phyloP scores from a whole-genome alignment of 2,888 invertebrate species.

The Pachymerium ferrugineum region DNA sequence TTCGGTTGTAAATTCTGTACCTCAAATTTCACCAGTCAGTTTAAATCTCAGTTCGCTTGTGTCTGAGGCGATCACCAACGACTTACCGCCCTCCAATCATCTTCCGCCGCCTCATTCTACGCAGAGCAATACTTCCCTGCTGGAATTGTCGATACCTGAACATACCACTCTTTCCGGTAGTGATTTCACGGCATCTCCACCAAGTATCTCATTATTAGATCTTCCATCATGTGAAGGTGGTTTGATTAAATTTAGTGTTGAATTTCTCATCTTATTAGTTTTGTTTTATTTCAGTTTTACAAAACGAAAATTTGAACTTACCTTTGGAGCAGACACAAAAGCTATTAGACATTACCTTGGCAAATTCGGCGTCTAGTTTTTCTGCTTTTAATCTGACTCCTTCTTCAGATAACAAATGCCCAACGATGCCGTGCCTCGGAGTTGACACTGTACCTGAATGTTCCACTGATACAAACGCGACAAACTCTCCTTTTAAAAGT shows the following conservation, averaged over 20 bases:
- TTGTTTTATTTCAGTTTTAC: not conserved
- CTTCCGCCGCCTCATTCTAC: not conserved
- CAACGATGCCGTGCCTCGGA: slow-evolving; percentile 7
- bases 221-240: slow-evolving; percentile 33
- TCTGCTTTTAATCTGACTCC: slow-evolving; percentile 37
- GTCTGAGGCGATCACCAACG: not conserved
- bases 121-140: not conserved
- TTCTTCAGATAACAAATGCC: not conserved
- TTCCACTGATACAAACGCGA: not conserved
- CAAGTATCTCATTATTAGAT: slow-evolving; percentile 36
- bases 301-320: slow-evolving; percentile 34
- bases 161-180: not conserved
- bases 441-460: slow-evolving; percentile 2
- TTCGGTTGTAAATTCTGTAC: not conserved
- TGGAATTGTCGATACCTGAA: slow-evolving; percentile 8
- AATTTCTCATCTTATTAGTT: not conserved
- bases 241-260: not conserved
- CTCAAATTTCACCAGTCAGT: not conserved
- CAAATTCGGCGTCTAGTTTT: slow-evolving; percentile 40
- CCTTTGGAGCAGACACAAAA: slow-evolving; percentile 41
- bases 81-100: not conserved
- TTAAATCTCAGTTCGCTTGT: not conserved
- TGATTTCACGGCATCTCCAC: slow-evolving; percentile 34
- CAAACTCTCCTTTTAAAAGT: slow-evolving; percentile 4
- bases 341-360: slow-evolving; percentile 41